phyloP scores from a whole-genome alignment of 1,140 invertebrate genomes.

The Drosophila subpulchrella region DNA sequence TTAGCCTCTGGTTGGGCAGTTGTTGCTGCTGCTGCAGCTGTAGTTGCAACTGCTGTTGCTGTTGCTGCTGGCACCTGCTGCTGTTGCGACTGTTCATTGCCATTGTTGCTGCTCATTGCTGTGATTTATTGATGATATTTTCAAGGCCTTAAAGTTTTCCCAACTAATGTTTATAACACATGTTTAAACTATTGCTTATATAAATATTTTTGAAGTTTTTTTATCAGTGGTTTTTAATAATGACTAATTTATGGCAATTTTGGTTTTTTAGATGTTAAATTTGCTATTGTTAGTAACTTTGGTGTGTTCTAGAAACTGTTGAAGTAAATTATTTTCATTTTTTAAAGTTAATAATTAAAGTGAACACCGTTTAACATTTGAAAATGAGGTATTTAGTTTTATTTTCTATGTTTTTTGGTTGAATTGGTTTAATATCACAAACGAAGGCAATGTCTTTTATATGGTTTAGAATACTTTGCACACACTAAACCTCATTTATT shows the following conservation, averaged over 20 bases:
- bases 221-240: background rate
- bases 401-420: too few species aligned
- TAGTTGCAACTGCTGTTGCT: constrained; percentile 30
- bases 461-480: background rate
- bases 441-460: background rate
- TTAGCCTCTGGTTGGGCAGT: constrained; percentile 13
- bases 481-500: too few species aligned
- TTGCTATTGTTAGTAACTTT: background rate
- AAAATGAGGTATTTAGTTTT: background rate
- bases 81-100: constrained; percentile 50
- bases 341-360: background rate
- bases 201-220: too few species aligned
- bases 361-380: background rate
- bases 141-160: background rate
- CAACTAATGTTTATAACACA: constrained; percentile 31
- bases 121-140: constrained; percentile 13
- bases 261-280: background rate
- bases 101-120: constrained; percentile 66
- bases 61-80: constrained; percentile 21
- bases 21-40: constrained; percentile 17
- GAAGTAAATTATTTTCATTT: background rate
- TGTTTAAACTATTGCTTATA: background rate
- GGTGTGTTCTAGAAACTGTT: background rate
- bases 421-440: background rate
- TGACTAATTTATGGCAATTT: background rate